Percentiles rank a stretch among this genome's conserved stretches.
phyloP scores from a whole-genome alignment of 2,113 vertebrate species.

The Excalfactoria chinensis region DNA sequence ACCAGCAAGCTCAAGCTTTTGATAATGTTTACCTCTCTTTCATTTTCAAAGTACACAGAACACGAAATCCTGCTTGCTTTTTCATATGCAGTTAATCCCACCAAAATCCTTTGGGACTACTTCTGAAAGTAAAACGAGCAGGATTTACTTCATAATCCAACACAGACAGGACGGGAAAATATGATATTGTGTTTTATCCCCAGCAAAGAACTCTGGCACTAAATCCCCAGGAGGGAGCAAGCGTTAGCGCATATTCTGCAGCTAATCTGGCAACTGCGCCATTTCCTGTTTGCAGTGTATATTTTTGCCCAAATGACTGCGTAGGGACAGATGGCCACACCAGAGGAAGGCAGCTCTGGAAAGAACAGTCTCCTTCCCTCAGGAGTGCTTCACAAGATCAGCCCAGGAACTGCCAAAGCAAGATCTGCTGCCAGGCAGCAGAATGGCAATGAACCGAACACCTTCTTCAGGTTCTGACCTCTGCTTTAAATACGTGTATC shows the following conservation, averaged over 20 bases:
- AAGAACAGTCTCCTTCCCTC: not conserved
- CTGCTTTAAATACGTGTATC: not conserved
- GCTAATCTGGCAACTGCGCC: slow-evolving; percentile 15
- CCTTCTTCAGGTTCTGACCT: not conserved
- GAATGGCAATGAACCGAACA: not conserved
- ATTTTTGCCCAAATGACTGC: slow-evolving; percentile 33
- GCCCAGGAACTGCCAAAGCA: slow-evolving; percentile 14
- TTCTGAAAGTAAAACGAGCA: slow-evolving; percentile 33
- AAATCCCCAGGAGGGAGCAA: not conserved
- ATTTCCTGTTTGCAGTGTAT: slow-evolving; percentile 29
- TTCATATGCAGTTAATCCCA: slow-evolving; percentile 33
- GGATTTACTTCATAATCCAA: slow-evolving; percentile 52
- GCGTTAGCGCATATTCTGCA: not conserved
- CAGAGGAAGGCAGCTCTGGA: slow-evolving; percentile 26
- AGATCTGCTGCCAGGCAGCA: not conserved
- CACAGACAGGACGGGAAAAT: not conserved
- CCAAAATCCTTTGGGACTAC: slow-evolving; percentile 29
- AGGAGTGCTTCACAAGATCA: slow-evolving; percentile 20
- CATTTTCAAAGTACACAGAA: slow-evolving; percentile 32
- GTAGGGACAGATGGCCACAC: slow-evolving; percentile 45
- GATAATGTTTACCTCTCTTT: slow-evolving; percentile 20
- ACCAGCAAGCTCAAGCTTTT: slow-evolving; percentile 5
- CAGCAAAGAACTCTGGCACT: slow-evolving; percentile 14
- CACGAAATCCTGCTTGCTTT: slow-evolving; percentile 10
- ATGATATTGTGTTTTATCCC: slow-evolving; percentile 14